Base-by-base conservation (phyloP, 2,113 vertebrate species). In the Sprattus sprattus region DNA sequence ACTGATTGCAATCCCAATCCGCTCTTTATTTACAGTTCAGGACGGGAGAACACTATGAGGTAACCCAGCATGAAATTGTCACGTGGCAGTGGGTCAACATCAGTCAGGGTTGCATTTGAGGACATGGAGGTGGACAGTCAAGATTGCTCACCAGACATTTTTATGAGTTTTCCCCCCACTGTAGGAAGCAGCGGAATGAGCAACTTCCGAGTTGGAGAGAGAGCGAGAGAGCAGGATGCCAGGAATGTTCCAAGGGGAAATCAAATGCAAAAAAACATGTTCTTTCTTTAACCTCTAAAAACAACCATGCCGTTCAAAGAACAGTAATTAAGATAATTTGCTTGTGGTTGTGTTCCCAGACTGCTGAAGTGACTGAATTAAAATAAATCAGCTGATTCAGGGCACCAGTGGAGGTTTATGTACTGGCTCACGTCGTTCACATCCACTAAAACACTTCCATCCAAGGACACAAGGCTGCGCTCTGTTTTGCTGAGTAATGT, bases 1-100 rank as follows among this genome's bases (percentile, higher is more conserved):
- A 46, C 83, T 20, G 45, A 45, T 13, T 13, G 13, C 9, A 9
- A 2, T 47, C 78, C 44, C 75, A 52, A 81, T 46, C 54, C 82
- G 80, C 85, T 64, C 85, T 84, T 50, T 88, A 82, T 89, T 88
- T 87, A 90, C 86, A 83, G 82, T 45, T 82, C 85, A 78, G 15
- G 85, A 84, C 22, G 25, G 82, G 75, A 85, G 83, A 82, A 83
- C 39, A 64, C 54, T 81, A 49, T 0, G 25, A 81, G 84, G 85
- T 85, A 91, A 86, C 87, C 82, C 82, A 88, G 88, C 88, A 86
- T 91, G 85, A 92, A 91, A 92, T 90, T 90, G 87, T 91, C 45
- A 84, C 87, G 86, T 82, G 16, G 45, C 88, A 86, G 89, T 88
- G 85, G 90, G 88, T 67, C 64, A 67, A 11, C 64, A 67, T 67